phyloP scores from a whole-genome alignment of 2,888 invertebrate species.

The Xylophagus ater region DNA sequence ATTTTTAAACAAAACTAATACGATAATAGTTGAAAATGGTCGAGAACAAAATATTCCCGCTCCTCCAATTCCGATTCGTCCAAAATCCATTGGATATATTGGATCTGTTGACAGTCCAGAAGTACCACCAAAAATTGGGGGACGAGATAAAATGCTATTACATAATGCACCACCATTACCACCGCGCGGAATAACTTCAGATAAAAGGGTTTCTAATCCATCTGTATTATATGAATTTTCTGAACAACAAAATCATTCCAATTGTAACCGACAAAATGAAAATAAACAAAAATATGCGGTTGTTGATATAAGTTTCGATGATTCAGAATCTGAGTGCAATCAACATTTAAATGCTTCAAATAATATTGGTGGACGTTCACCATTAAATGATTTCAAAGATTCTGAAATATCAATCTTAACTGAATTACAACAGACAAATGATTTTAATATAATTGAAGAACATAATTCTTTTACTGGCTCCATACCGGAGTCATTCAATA shows the following conservation, averaged over 20 bases:
- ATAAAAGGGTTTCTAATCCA: constrained; percentile 38
- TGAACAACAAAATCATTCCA: constrained; percentile 20
- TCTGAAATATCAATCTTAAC: constrained; percentile 38
- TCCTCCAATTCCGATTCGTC: constrained; percentile 51
- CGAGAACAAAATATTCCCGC: constrained; percentile 28
- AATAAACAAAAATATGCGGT: constrained; percentile 39
- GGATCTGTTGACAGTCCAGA: constrained; percentile 35
- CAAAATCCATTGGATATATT: constrained; percentile 48
- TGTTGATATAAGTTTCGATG: constrained; percentile 43
- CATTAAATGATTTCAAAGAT: constrained; percentile 36
- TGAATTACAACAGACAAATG: constrained; percentile 31
- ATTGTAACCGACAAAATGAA: constrained; percentile 38
- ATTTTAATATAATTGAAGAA: constrained; percentile 26
- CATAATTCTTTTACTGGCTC: too few species aligned
- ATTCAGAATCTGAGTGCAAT: constrained; percentile 33
- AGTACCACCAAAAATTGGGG: constrained; percentile 44
- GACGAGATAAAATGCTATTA: constrained; percentile 30
- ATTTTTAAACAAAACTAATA: constrained; percentile 4
- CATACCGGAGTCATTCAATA: constrained; percentile 20
- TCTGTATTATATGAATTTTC: constrained; percentile 34
- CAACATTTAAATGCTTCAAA: constrained; percentile 20
- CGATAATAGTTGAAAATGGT: constrained; percentile 3
- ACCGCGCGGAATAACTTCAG: constrained; percentile 55
- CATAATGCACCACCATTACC: constrained; percentile 65
- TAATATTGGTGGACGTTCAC: constrained; percentile 17